Conservation (phyloP, 2,888 invertebrate genomes). For the Cloeon dipterum region DNA sequence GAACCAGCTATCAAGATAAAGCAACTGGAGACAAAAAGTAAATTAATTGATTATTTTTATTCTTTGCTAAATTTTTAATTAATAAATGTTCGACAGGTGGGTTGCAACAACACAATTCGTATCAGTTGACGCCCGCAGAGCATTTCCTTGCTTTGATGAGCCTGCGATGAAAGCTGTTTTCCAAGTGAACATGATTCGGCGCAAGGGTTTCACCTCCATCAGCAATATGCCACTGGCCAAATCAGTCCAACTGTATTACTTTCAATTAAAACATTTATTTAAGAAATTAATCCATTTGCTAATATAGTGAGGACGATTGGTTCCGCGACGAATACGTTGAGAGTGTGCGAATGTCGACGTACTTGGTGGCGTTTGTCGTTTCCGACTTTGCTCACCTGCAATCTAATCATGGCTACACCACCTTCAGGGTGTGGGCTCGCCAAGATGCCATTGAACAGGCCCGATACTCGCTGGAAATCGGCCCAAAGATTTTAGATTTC, state of each 20-base stretch:
- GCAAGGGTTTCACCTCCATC: slow-evolving; percentile 31
- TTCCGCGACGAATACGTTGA: slow-evolving; percentile 20
- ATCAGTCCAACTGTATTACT: slow-evolving; percentile 28
- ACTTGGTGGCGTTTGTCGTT: slow-evolving; percentile 62
- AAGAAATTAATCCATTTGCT: no score
- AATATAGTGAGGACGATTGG: slow-evolving; percentile 5
- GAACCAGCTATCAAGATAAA: slow-evolving; percentile 37
- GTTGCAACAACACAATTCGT: slow-evolving; percentile 62
- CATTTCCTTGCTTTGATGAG: slow-evolving; percentile 76
- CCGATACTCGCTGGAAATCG: slow-evolving; percentile 45
- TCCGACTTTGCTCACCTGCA: slow-evolving; percentile 43
- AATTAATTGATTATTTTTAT: no score
- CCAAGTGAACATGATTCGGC: slow-evolving; percentile 33
- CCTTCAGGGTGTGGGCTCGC: slow-evolving; percentile 51
- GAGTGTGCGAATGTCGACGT: slow-evolving; percentile 53
- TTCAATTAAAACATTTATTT: slow-evolving; percentile 6
- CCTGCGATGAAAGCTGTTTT: slow-evolving; percentile 61
- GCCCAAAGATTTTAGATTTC: slow-evolving; percentile 47
- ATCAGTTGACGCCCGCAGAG: slow-evolving; percentile 50
- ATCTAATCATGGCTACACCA: slow-evolving; percentile 15
- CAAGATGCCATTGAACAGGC: slow-evolving; percentile 52
- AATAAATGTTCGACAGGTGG: slow-evolving; percentile 26
- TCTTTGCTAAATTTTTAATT: no score
- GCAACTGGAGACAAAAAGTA: slow-evolving; percentile 12
- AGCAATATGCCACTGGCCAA: slow-evolving; percentile 51